Evolutionary conservation across 2,888 invertebrate species (phyloP).

Genomic region (Octonoba sinensis): DNA sequence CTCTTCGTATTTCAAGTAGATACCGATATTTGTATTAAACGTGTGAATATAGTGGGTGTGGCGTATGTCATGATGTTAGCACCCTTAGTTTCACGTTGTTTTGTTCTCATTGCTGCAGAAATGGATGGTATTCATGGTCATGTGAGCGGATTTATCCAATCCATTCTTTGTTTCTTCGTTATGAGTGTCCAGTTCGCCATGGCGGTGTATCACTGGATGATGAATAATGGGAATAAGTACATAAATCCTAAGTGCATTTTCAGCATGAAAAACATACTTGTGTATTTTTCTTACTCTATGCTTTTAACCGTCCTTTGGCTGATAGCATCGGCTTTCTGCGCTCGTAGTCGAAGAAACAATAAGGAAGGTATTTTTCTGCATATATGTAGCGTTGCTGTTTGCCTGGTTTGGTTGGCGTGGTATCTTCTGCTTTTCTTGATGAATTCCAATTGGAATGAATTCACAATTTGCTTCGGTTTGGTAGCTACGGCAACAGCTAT

Average conservation of each 20-base stretch:
- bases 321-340: slow-evolving; percentile 76
- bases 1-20: slow-evolving; percentile 71
- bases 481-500: slow-evolving; percentile 78
- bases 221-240: not conserved
- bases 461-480: slow-evolving; percentile 76
- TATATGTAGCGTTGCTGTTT: slow-evolving; percentile 75
- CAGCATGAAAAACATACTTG: slow-evolving; percentile 73
- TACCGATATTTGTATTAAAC: slow-evolving; percentile 74
- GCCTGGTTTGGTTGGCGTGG: slow-evolving; percentile 77
- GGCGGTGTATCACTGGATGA: slow-evolving; percentile 65
- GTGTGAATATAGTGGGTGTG: slow-evolving; percentile 76
- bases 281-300: slow-evolving; percentile 77
- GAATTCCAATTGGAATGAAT: slow-evolving; percentile 72
- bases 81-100: slow-evolving; percentile 77
- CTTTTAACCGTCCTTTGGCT: slow-evolving; percentile 76
- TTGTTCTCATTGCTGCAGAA: slow-evolving; percentile 78
- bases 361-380: slow-evolving; percentile 75
- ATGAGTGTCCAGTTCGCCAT: slow-evolving; percentile 70
- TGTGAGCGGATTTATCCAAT: slow-evolving; percentile 80
- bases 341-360: slow-evolving; percentile 79
- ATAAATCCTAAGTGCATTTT: slow-evolving; percentile 72
- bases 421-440: slow-evolving; percentile 75
- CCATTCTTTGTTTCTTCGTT: slow-evolving; percentile 74
- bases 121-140: slow-evolving; percentile 80
- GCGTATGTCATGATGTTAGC: slow-evolving; percentile 78